A percentile compares a stretch with the other conserved stretches of the same genome.
phyloP scores from a whole-genome alignment of 64 coral and sea anemone genomes.

The Pocillopora verrucosa region DNA sequence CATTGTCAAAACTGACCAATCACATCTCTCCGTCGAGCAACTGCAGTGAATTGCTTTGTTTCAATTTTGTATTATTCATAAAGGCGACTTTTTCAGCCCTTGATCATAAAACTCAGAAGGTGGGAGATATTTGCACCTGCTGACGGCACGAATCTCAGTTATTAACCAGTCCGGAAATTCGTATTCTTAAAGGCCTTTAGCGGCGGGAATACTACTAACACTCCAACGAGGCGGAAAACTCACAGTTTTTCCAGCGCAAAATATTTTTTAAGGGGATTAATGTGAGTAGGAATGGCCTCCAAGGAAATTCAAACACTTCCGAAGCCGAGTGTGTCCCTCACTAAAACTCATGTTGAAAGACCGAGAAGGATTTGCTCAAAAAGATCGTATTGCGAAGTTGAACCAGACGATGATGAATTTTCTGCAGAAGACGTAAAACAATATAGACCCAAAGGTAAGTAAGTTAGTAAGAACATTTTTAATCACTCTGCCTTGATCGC shows the following conservation, averaged over 20 bases:
- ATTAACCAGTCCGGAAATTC: slow-evolving; percentile 59
- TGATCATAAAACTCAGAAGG: slow-evolving; percentile 19
- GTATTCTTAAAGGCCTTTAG: slow-evolving; percentile 40
- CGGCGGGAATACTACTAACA: slow-evolving; percentile 29
- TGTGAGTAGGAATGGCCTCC: not conserved
- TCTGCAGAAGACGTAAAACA: slow-evolving; percentile 10
- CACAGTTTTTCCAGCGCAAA: not conserved
- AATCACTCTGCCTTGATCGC: slow-evolving; percentile 5
- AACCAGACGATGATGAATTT: slow-evolving; percentile 15
- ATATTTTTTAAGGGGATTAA: not conserved
- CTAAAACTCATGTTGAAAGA: not conserved
- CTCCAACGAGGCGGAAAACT: not conserved
- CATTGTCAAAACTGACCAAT: slow-evolving; percentile 31
- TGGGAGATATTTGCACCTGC: slow-evolving; percentile 42
- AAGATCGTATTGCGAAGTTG: slow-evolving; percentile 20
- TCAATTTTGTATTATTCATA: slow-evolving; percentile 37
- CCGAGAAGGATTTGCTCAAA: slow-evolving; percentile 18
- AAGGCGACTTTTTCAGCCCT: slow-evolving; percentile 27
- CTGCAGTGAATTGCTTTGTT: slow-evolving; percentile 31
- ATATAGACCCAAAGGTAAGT: slow-evolving; percentile 8
- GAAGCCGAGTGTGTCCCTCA: slow-evolving; percentile 6
- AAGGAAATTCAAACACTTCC: slow-evolving; percentile 11
- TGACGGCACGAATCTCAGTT: slow-evolving; percentile 48
- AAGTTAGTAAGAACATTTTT: not conserved
- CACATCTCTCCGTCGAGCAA: not conserved